phyloP scores from a whole-genome alignment of 2,888 invertebrate genomes.

The Pilophorus perplexus region DNA sequence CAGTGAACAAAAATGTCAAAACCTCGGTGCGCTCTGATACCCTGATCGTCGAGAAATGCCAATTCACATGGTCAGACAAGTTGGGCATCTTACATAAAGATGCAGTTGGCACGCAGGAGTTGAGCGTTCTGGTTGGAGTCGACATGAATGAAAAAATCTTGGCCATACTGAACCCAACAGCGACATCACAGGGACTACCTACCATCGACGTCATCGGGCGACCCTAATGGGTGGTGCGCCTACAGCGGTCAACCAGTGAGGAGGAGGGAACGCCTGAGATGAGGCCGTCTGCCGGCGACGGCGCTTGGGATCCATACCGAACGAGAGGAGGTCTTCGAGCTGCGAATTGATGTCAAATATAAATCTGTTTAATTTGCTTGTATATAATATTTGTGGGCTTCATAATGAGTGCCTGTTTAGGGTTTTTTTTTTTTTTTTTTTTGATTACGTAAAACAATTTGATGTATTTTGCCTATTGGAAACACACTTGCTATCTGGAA shows the following conservation, averaged over 20 bases:
- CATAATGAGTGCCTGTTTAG: background rate
- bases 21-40: background rate
- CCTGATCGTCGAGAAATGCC: background rate
- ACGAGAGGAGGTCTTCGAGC: background rate
- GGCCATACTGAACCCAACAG: no score
- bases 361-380: background rate
- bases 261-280: no score
- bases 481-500: no score
- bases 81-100: background rate
- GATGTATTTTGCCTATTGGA: background rate
- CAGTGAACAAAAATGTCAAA: background rate
- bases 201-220: background rate
- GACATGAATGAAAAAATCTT: conserved; percentile 5
- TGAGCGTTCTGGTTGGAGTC: background rate
- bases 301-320: background rate
- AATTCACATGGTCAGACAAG: conserved; percentile 6
- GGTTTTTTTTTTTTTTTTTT: background rate
- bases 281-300: background rate
- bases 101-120: background rate
- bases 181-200: background rate
- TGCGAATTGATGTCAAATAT: background rate
- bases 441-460: background rate
- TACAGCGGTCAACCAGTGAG: no score
- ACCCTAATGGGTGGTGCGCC: background rate
- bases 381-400: conserved; percentile 5